A percentile compares a stretch with the other conserved stretches of the same genome.
Evolutionary conservation across 2,888 invertebrate species (phyloP).

Genomic region (Tromatobia lineatoria): DNA sequence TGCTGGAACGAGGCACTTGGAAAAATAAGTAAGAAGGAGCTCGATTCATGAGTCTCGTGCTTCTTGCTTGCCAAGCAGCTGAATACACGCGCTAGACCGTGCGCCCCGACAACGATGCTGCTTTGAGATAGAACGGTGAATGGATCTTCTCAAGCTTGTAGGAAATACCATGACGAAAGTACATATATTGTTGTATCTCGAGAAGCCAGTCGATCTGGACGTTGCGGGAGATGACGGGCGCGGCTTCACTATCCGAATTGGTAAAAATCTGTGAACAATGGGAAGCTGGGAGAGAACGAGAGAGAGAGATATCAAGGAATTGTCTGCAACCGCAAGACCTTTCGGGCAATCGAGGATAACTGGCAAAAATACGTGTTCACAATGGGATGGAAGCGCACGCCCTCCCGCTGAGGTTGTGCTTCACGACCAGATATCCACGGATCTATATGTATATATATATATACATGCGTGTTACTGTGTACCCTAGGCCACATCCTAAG

Average conservation of each 20-base stretch:
- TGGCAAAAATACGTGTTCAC: conserved; percentile 75
- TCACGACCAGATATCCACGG: conserved; percentile 15
- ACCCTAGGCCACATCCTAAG: conserved; percentile 56
- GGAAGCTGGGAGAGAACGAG: conserved; percentile 57
- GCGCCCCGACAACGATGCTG: conserved; percentile 35
- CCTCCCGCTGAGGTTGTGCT: conserved; percentile 64
- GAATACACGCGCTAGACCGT: conserved; percentile 15
- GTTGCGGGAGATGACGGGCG: conserved; percentile 78
- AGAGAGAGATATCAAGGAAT: conserved; percentile 67
- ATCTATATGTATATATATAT: conserved; percentile 27
- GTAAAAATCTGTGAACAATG: conserved; percentile 83
- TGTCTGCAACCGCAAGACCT: conserved; percentile 77
- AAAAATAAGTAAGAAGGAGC: conserved; percentile 24
- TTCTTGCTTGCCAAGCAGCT: conserved; percentile 28
- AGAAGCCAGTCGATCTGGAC: conserved; percentile 36
- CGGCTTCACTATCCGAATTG: conserved; percentile 73
- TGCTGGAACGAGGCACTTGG: conserved; percentile 19
- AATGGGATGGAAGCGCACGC: conserved; percentile 78
- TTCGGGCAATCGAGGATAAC: conserved; percentile 77
- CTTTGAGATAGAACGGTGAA: conserved; percentile 29
- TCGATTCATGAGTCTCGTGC: conserved; percentile 43
- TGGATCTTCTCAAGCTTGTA: conserved; percentile 24
- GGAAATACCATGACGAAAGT: conserved; percentile 55
- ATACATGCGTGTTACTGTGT: conserved; percentile 34
- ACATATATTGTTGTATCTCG: conserved; percentile 22